These are phyloP conservation scores for Archocentrus centrarchus DNA, from an alignment of 2,113 vertebrate genomes.

Conservation along the genomic window DNA sequence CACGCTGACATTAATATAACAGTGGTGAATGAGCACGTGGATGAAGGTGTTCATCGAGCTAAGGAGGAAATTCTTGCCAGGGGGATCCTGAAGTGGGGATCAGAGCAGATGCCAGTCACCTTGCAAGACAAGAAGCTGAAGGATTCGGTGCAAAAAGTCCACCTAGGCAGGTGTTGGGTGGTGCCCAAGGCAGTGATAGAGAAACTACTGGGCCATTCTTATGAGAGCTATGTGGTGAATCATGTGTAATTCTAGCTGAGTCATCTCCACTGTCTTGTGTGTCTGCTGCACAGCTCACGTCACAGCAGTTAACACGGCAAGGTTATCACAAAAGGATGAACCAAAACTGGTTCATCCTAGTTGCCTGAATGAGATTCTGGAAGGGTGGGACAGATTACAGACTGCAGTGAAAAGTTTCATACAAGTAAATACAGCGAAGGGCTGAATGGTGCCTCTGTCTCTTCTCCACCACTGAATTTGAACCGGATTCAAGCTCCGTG, in stretches of 20 bases:
- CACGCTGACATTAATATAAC: slow-evolving; percentile 74
- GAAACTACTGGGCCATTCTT: slow-evolving; percentile 79
- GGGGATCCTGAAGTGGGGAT: slow-evolving; percentile 70
- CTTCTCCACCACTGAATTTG: slow-evolving; percentile 13
- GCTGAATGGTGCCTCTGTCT: slow-evolving; percentile 22
- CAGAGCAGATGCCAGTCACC: slow-evolving; percentile 68
- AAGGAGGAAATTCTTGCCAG: slow-evolving; percentile 24
- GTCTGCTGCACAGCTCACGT: slow-evolving; percentile 28
- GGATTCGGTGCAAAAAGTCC: slow-evolving; percentile 74
- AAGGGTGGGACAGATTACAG: background rate
- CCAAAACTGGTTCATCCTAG: slow-evolving; percentile 9
- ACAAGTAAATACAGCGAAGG: background rate
- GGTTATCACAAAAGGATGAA: slow-evolving; percentile 36
- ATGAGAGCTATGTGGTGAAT: slow-evolving; percentile 80
- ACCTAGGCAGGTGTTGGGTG: slow-evolving; percentile 82
- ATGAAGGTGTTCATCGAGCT: slow-evolving; percentile 4
- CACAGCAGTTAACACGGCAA: background rate
- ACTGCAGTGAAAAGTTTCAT: slow-evolving; percentile 5
- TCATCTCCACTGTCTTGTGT: slow-evolving; percentile 25
- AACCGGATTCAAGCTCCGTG: slow-evolving; percentile 16
- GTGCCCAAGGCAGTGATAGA: slow-evolving; percentile 80
- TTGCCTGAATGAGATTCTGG: background rate
- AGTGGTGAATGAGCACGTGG: slow-evolving; percentile 19
- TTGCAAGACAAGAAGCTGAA: slow-evolving; percentile 84
- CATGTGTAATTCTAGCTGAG: slow-evolving; percentile 44